Evolutionary conservation across 1,140 invertebrate genomes (phyloP), one percentile per base, ranked within the genome.

Genomic region (Scaptodrosophila lebanonensis): DNA sequence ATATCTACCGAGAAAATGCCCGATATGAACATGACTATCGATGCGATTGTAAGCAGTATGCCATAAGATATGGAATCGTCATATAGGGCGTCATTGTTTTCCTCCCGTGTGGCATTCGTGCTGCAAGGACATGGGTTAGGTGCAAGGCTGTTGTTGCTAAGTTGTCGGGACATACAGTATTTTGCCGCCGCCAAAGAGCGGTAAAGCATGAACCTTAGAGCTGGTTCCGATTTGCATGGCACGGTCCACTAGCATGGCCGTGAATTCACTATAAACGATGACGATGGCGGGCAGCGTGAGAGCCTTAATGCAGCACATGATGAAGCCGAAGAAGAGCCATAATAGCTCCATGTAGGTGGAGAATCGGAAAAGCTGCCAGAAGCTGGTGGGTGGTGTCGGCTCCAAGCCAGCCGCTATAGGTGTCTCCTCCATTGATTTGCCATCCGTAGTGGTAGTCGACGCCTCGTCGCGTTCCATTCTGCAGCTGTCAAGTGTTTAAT

Each of bases 191-290:
- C 89, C 88, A 40, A 90, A 89, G 0, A 87, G 17, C 0, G 67
- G 67, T 32, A 90, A 57, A 17, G 89, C 76, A 20, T 86, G 63
- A 0, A 86, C 85, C 13, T 86, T 87, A 30, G 89, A 90, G 15
- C 87, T 72, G 1, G 85, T 87, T 1, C 86, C 76, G 3, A 77
- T 60, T 0, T 69, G 66, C 20, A 71, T 84, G 54, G 88, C 86
- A 0, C 89, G 57, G 49, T 88, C 89, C 5, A 92, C 90, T 63
- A 93, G 83, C 48, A 92, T 87, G 1, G 91, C 90, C 0, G 92
- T 92, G 53, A 94, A 89, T 64, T 90, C 89, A 16, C 93, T 93
- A 86, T 93, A 93, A 2, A 93, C 87, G 3, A 93, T 88, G n/a
- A 93, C 91, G n/a, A 93, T 90, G 3, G 90, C 75, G 1, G 93